Evolutionary conservation across 2,888 invertebrate genomes (phyloP), one percentile per base, ranked within the genome.

Genomic region (Dusona sp.): DNA sequence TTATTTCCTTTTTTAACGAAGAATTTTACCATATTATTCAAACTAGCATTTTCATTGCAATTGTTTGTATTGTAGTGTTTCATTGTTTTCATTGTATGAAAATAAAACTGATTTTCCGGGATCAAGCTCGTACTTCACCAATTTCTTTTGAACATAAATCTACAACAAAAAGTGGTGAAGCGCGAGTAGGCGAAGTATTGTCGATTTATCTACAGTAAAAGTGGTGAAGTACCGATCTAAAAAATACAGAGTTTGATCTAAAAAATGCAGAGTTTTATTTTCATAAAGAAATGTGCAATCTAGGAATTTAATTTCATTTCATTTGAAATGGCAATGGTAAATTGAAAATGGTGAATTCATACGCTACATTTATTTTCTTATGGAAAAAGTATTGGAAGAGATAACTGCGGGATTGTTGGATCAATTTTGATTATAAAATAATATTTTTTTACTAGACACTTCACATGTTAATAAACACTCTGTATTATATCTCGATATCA

Each of bases 401-500:
- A n/a, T n/a, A 33, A 33, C 33, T 33, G 2, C 33, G 4, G 33
- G 42, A 51, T n/a, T 51, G 7, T 8, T 22, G 54, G 22, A 51
- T 51, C n/a, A n/a, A 51, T n/a, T 51, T 8, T 51, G n/a, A 51
- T 8, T 2, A 51, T 51, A 51, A n/a, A n/a, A 33, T 64, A 19
- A 25, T 22, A 38, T 67, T 67, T 67, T 25, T 72, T 25, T 48
- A 19, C 11, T 13, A 33, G 48, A 19, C 29, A 70, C 19, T 70
- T 29, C 29, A 29, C 45, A 19, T 19, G 33, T 29, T 72, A 48
- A 72, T 48, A n/a, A 72, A 25, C 33, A 51, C 9, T 54, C n/a
- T 72, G 19, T 9, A 68, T 45, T 73, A 36, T 54, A 38, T 33
- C 22, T 54, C 70, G 16, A 70, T 70, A 48, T 45, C 16, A 70